Base-by-base conservation (phyloP, 1,140 invertebrate genomes). In the Drosophila ironensis region DNA sequence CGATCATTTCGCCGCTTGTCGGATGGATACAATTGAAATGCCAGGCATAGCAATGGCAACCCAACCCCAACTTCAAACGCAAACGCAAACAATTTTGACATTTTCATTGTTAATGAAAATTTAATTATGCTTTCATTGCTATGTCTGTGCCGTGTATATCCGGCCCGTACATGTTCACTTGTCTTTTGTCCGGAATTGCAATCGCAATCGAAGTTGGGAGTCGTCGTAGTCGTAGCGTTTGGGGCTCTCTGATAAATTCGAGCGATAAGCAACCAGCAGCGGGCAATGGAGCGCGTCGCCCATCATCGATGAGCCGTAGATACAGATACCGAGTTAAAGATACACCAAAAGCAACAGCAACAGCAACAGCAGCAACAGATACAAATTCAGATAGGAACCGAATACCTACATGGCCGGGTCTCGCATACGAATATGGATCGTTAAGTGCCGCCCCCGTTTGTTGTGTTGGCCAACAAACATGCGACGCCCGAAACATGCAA, bases 41-140 rank as follows among this genome's bases (percentile, higher is more conserved):
- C 56, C 42, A 50, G 37, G 54, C 54, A 59, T 59, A 70, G 42
- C 53, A 30, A 2, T 11, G 28, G 27, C 28, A 59, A 46, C 64
- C 30, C 17, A n/a, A n/a, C n/a, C n/a, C n/a, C n/a, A n/a, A n/a
- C n/a, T n/a, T n/a, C n/a, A n/a, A n/a, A n/a, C 20, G 20, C 24
- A 20, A 70, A 70, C 54, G 51, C 68, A 42, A 57, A 38, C 60
- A 73, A 73, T 80, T 86, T 72, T 70, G 74, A 80, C 74, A 80
- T 86, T 86, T 72, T 72, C 66, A 86, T 87, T 87, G 80, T 75
- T 86, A 86, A 86, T 86, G 82, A 86, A 86, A 75, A 57, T 86
- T 72, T 86, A 86, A 86, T 86, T 86, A 86, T 86, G 71, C 66
- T 75, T 81, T 57, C 72, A 74, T 51, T 66, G 73, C 41, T 45